A percentile compares a stretch with the other conserved stretches of the same genome.
phyloP scores from a whole-genome alignment of 2,113 vertebrate species.

The Podocnemis expansa region DNA sequence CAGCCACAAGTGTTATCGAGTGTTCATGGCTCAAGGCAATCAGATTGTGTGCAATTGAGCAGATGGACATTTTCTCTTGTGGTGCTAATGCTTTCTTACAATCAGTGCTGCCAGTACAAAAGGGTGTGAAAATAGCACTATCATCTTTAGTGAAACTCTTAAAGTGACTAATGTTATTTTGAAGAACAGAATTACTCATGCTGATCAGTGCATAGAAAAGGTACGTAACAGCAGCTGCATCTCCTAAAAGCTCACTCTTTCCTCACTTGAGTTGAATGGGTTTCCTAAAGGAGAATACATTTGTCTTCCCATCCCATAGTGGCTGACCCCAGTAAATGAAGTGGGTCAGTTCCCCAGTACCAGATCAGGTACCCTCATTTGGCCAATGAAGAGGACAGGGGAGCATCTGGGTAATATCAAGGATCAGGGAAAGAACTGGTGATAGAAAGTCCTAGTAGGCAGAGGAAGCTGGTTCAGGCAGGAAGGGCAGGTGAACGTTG shows the following conservation, averaged over 20 bases:
- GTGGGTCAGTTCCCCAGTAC: not conserved
- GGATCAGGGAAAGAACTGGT: not conserved
- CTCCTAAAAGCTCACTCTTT: slow-evolving; percentile 13
- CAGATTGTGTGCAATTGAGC: not conserved
- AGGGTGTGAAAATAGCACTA: slow-evolving; percentile 29
- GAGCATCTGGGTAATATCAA: not conserved
- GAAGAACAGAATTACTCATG: slow-evolving; percentile 29
- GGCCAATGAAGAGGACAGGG: not conserved
- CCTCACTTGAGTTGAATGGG: not conserved
- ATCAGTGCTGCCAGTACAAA: slow-evolving; percentile 12
- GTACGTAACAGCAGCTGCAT: not conserved
- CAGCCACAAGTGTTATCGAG: not conserved
- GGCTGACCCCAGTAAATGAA: not conserved
- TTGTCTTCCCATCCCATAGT: not conserved
- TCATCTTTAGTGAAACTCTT: not conserved
- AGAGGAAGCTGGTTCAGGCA: not conserved
- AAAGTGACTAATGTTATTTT: slow-evolving; percentile 25
- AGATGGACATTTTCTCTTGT: not conserved
- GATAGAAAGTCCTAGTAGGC: not conserved
- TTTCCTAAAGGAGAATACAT: not conserved
- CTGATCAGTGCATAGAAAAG: not conserved
- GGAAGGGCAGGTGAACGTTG: not conserved
- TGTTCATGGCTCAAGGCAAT: not conserved
- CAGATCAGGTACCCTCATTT: not conserved
- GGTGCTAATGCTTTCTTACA: slow-evolving; percentile 23